These are phyloP conservation scores for Cheilosia urbana DNA, from an alignment of 2,888 invertebrate species.

Conservation along the genomic window DNA sequence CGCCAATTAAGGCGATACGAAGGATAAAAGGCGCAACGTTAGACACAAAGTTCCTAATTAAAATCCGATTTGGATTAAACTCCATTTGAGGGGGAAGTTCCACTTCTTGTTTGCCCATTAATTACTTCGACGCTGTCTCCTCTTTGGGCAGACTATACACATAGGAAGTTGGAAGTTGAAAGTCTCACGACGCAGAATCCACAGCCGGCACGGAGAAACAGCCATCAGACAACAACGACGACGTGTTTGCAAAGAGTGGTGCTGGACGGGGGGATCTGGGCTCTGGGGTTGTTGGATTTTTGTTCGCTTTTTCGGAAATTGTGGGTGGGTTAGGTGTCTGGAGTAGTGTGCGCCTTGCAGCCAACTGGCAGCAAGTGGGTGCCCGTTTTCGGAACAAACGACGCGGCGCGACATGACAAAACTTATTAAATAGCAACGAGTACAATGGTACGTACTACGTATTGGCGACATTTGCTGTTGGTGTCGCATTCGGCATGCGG, in stretches of 20 bases:
- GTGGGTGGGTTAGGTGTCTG: constrained; percentile 71
- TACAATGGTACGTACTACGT: constrained; percentile 14
- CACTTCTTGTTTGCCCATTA: constrained; percentile 65
- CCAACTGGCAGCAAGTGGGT: constrained; percentile 75
- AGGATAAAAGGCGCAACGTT: constrained; percentile 24
- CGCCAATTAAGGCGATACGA: constrained; percentile 45
- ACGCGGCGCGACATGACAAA: constrained; percentile 71
- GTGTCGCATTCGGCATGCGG: constrained; percentile 9
- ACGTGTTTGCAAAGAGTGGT: constrained; percentile 42
- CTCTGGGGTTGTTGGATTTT: constrained; percentile 38
- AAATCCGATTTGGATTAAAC: constrained; percentile 67
- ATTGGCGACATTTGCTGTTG: constrained; percentile 52
- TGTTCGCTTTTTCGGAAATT: constrained; percentile 14
- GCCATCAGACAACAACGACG: constrained; percentile 46
- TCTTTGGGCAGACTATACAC: constrained; percentile 37
- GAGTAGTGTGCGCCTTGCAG: constrained; percentile 49
- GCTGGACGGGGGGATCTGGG: constrained; percentile 4
- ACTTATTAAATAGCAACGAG: constrained; percentile 57
- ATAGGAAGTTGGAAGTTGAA: constrained; percentile 1
- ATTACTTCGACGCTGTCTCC: constrained; percentile 48
- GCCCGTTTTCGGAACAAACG: constrained; percentile 61
- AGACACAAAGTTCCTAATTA: constrained; percentile 57
- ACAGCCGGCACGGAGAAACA: constrained; percentile 44
- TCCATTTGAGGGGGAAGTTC: constrained; percentile 64
- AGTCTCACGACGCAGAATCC: constrained; percentile 69